Conservation (phyloP, 2,797 vertebrate genomes). For the Sandelia bainsii region DNA sequence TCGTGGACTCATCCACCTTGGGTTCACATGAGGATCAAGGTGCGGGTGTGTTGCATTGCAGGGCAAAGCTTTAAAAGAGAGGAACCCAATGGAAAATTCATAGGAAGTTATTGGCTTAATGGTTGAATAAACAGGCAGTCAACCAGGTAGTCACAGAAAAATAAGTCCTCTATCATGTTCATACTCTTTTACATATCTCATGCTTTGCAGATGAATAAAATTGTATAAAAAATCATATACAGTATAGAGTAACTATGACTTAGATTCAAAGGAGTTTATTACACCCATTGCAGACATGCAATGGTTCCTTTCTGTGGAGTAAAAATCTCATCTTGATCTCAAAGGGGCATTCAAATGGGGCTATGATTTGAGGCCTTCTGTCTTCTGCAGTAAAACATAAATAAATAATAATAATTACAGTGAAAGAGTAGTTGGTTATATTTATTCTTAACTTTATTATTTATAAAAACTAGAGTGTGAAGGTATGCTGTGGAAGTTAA, state of each 20-base stretch:
- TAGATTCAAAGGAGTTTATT: slow-evolving; percentile 4
- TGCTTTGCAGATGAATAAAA: slow-evolving; percentile 4
- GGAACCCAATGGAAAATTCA: slow-evolving; percentile 36
- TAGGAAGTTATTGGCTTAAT: slow-evolving; percentile 34
- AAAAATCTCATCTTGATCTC: slow-evolving; percentile 13
- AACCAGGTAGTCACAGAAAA: not conserved
- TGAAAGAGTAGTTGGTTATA: not conserved
- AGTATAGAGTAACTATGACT: not conserved
- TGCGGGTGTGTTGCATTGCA: slow-evolving; percentile 29
- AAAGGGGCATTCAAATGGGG: slow-evolving; percentile 19
- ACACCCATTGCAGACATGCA: not conserved
- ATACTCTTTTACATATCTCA: slow-evolving; percentile 3
- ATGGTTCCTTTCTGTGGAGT: not conserved
- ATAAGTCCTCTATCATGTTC: not conserved
- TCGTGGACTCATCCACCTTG: slow-evolving; percentile 56
- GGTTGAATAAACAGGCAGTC: slow-evolving; percentile 35
- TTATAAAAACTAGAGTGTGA: not conserved
- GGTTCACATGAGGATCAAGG: slow-evolving; percentile 31
- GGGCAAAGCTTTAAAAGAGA: slow-evolving; percentile 57
- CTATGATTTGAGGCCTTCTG: slow-evolving; percentile 23
- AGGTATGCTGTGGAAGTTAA: not conserved
- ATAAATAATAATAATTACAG: too few relatives aligned
- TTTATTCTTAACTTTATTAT: not conserved
- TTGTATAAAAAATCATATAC: not conserved
- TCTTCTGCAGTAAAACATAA: slow-evolving; percentile 7